A percentile compares a stretch with the other conserved stretches of the same genome.
phyloP scores from a whole-genome alignment of 1,140 invertebrate species.

The Anastrepha obliqua region DNA sequence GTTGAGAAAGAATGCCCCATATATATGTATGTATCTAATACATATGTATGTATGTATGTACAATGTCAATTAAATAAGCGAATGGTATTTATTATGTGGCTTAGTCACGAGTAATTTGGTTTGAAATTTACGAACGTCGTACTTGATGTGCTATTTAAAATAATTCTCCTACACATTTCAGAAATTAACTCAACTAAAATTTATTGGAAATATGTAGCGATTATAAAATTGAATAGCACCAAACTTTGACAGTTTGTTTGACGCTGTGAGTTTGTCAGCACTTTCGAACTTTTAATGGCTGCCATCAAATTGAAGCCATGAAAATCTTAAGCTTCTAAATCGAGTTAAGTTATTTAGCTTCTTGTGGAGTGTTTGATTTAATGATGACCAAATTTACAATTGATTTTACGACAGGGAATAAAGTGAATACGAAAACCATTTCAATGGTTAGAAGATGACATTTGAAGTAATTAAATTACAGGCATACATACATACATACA shows the following conservation, averaged over 20 bases:
- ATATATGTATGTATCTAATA: no score
- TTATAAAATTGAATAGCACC: slow-evolving; percentile 4
- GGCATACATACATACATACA: no score
- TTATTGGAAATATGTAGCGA: neutral
- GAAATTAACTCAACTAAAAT: neutral
- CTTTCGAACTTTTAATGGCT: neutral
- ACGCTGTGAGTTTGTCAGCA: neutral
- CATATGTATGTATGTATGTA: no score
- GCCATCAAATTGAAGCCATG: neutral
- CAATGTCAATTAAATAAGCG: neutral
- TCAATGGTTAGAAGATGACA: neutral
- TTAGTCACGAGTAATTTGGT: neutral
- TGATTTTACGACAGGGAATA: no score
- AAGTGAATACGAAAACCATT: neutral
- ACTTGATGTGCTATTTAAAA: neutral
- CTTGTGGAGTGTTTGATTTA: neutral
- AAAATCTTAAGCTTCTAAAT: neutral
- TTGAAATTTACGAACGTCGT: neutral
- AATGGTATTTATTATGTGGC: neutral
- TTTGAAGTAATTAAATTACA: neutral
- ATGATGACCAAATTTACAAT: neutral
- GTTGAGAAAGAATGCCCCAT: no score
- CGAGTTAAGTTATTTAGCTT: neutral
- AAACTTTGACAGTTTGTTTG: neutral
- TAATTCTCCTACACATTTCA: neutral